Base-by-base conservation (phyloP, 2,797 vertebrate species). In the Pachyuromys duprasi region DNA sequence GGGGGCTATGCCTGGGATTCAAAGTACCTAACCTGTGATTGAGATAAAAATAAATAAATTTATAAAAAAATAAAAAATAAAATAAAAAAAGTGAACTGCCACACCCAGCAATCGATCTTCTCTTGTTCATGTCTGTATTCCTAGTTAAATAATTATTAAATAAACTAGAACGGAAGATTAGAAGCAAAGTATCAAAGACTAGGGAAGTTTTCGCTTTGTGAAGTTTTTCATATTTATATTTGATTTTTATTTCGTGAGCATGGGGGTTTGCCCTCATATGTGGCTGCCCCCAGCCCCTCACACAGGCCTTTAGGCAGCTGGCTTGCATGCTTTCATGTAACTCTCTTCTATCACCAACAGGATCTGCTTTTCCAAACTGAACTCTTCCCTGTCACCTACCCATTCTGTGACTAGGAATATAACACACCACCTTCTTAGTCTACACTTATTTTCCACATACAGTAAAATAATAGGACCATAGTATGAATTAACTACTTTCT, bases 391-490 rank as follows among this genome's bases (percentile, higher is more conserved):
- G n/a, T 55, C 18, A 22, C 31, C 1, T 2, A 6, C 17, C 72
- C 36, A 45, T n/a, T 22, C 31, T 28, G 53, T 84, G 53, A 69
- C 78, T 57, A 88, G 86, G 62, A 11, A 20, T 62, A 0, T 36
- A 33, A 55, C 55, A 17, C 28, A 24, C 8, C 55, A 39, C 31
- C 70, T 92, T 86, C 74, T 86, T 53, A 90, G 33, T 89, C 87
- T 79, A 26, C 36, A 88, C 76, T 92, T 97, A 95, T 96, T 93
- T 96, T 78, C 84, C 96, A 97, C 36, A 60, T 82, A 87, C 72
- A 75, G 49, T 12, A 95, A 96, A 96, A 94, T 57, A 96, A 95
- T 72, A 95, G 74, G 42, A 89, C 80, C 18, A 65, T 87, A 75
- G 78, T 95, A 93, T 91, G 72, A 91, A 82, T 69, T 89, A 93